Conservation (phyloP, 2,888 invertebrate species). For the Anagyrus pseudococci region DNA sequence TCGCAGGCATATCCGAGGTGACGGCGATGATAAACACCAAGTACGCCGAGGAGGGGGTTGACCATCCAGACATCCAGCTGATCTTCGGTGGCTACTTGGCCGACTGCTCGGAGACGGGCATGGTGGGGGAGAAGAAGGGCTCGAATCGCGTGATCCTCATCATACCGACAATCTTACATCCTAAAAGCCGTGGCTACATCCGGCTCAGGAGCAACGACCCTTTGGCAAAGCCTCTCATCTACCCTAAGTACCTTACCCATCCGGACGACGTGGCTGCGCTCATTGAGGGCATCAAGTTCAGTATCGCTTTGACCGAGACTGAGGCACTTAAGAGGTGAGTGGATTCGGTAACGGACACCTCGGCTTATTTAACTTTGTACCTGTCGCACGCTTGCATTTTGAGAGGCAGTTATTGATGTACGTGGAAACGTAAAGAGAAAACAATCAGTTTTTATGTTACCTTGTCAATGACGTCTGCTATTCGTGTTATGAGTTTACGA, state of each 20-base stretch:
- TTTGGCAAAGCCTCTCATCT: constrained; percentile 80
- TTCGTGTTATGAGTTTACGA: no score
- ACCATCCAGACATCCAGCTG: constrained; percentile 84
- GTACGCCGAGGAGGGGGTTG: constrained; percentile 75
- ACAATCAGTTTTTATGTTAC: not conserved
- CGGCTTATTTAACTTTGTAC: constrained; percentile 12
- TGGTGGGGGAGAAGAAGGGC: constrained; percentile 80
- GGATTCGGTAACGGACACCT: no score
- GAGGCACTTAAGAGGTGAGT: constrained; percentile 63
- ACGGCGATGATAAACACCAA: constrained; percentile 84
- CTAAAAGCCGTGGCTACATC: constrained; percentile 83
- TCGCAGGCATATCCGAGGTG: constrained; percentile 78
- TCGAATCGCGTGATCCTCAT: constrained; percentile 75
- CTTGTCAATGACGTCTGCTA: no score
- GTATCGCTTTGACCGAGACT: constrained; percentile 75
- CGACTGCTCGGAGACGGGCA: constrained; percentile 84
- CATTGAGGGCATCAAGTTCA: constrained; percentile 84
- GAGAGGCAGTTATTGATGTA: not conserved
- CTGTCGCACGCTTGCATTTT: not conserved
- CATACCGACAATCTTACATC: constrained; percentile 83
- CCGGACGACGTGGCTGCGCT: constrained; percentile 81
- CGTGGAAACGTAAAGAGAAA: not conserved
- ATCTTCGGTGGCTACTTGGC: constrained; percentile 89
- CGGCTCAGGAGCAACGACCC: constrained; percentile 81
- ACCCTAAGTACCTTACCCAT: constrained; percentile 80